Percentiles rank a stretch among this genome's conserved stretches.
phyloP scores from a whole-genome alignment of 2,797 vertebrate species.

The Cossypha niveicapilla region DNA sequence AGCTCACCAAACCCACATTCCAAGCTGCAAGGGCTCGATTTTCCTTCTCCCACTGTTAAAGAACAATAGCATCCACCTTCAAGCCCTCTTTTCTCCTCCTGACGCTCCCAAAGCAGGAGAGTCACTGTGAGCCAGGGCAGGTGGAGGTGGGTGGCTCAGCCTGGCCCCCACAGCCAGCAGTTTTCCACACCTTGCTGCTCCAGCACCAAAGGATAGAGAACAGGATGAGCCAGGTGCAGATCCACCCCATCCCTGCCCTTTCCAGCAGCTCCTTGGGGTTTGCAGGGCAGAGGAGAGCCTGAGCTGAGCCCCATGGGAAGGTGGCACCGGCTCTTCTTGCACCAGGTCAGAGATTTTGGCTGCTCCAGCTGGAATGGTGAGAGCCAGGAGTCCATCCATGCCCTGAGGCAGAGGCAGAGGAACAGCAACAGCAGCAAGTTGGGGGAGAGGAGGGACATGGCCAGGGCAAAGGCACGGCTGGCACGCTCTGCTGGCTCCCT shows the following conservation, averaged over 20 bases:
- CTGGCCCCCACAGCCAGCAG: not conserved
- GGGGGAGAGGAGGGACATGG: accelerated
- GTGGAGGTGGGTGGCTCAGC: not conserved
- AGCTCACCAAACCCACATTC: not conserved
- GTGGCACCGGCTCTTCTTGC: not conserved
- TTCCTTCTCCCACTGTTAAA: not conserved
- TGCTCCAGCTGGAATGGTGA: accelerated
- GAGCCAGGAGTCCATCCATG: not conserved
- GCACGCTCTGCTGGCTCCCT: accelerated
- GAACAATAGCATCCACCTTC: not conserved
- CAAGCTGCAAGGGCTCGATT: not conserved
- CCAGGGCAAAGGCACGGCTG: accelerated
- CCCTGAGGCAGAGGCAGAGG: not conserved
- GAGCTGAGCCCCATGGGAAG: accelerated
- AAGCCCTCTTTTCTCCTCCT: not conserved
- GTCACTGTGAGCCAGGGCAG: accelerated
- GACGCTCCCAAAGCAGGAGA: accelerated
- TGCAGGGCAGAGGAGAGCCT: not conserved
- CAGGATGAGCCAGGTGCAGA: accelerated
- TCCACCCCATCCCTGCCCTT: not conserved
- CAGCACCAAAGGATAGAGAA: not conserved
- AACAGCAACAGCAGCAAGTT: accelerated
- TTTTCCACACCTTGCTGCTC: not conserved
- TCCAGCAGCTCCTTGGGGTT: not conserved
- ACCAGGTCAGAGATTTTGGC: not conserved